Percentiles rank a stretch among this genome's conserved stretches.
Conservation (phyloP, 2,888 invertebrate genomes). For the Ametastegia equiseti region DNA sequence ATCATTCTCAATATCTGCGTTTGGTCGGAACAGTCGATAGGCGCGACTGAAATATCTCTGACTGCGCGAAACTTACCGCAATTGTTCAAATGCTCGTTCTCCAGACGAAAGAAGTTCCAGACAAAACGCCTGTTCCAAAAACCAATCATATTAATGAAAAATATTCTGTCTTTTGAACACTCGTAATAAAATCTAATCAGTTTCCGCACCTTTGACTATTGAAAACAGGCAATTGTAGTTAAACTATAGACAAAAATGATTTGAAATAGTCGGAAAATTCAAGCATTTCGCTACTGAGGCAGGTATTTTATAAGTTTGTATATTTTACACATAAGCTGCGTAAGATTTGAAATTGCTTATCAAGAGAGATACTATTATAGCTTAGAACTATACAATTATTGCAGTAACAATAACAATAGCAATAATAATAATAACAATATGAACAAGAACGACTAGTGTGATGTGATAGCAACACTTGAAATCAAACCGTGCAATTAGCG, state of each 20-base stretch:
- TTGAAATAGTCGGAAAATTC: too few relatives aligned
- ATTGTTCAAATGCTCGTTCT: slow-evolving; percentile 94
- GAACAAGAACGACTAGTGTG: neutral
- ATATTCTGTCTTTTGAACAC: neutral
- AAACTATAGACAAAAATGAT: neutral
- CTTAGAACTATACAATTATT: neutral
- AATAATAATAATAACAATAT: neutral
- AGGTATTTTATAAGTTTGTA: too few relatives aligned
- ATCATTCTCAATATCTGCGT: slow-evolving; percentile 79
- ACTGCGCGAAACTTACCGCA: slow-evolving; percentile 94
- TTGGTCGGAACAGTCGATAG: slow-evolving; percentile 87
- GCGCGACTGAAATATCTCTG: slow-evolving; percentile 89
- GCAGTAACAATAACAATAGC: neutral
- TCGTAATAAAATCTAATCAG: neutral
- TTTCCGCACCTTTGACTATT: neutral
- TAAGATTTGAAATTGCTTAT: neutral
- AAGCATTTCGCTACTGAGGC: neutral
- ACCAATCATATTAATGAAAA: neutral
- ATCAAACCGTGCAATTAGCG: slow-evolving; percentile 25
- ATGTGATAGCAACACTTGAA: neutral
- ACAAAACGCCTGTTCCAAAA: slow-evolving; percentile 81
- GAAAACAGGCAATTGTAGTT: neutral
- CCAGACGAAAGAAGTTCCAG: slow-evolving; percentile 93
- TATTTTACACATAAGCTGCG: neutral
- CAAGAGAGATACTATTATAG: neutral